Conservation (phyloP, 2,888 invertebrate genomes). For the Drosophila atripex region DNA sequence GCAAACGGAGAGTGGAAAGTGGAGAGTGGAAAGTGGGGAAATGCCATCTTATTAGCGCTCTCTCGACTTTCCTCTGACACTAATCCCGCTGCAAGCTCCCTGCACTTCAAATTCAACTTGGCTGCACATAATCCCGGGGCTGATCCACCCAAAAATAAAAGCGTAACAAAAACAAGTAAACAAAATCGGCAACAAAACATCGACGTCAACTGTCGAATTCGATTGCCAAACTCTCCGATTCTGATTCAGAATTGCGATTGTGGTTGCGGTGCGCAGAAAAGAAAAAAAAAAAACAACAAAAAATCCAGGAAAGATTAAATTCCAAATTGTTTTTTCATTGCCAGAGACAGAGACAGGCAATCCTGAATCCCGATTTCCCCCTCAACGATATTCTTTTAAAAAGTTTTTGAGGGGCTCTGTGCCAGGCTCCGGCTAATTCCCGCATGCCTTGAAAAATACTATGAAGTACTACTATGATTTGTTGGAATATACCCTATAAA, state of each 20-base stretch:
- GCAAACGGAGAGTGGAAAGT: slow-evolving; percentile 14
- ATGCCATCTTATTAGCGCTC: slow-evolving; percentile 73
- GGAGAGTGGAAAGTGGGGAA: slow-evolving; percentile 17
- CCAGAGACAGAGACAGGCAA: slow-evolving; percentile 16
- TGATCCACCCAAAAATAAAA: slow-evolving; percentile 34
- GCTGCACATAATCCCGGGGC: slow-evolving; percentile 70
- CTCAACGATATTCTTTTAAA: background rate
- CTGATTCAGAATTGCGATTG: slow-evolving; percentile 42
- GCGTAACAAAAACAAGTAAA: slow-evolving; percentile 27
- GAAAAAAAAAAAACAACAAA: background rate
- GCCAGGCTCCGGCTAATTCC: slow-evolving; percentile 64
- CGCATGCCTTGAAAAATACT: slow-evolving; percentile 72
- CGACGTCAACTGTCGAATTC: slow-evolving; percentile 23
- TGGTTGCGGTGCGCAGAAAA: slow-evolving; percentile 34
- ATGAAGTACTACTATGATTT: slow-evolving; percentile 55
- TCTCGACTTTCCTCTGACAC: slow-evolving; percentile 62
- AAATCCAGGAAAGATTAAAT: slow-evolving; percentile 65
- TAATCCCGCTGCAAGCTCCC: slow-evolving; percentile 54
- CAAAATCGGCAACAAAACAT: slow-evolving; percentile 42
- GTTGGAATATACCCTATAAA: slow-evolving; percentile 28
- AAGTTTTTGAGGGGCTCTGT: slow-evolving; percentile 1
- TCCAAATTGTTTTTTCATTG: slow-evolving; percentile 63
- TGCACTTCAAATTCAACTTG: slow-evolving; percentile 66
- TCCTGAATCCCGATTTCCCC: slow-evolving; percentile 8
- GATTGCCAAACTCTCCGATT: slow-evolving; percentile 26